Conservation (phyloP, 2,888 invertebrate genomes). For the Dicranocentrus wangi region DNA sequence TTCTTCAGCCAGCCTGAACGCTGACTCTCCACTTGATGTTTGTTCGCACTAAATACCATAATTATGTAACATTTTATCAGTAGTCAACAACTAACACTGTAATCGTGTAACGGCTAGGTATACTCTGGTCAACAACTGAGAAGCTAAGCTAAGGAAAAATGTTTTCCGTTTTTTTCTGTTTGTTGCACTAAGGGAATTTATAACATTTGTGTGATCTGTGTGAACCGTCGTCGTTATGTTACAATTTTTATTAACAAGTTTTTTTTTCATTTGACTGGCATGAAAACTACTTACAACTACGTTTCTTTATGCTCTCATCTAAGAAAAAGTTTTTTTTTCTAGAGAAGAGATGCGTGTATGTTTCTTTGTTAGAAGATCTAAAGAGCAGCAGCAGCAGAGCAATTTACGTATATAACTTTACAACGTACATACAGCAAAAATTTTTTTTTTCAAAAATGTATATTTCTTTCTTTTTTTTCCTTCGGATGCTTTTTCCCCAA, state of each 20-base stretch:
- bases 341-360: too few relatives aligned
- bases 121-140: constrained; percentile 19
- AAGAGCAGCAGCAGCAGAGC: too few relatives aligned
- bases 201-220: background rate
- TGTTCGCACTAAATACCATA: too few relatives aligned
- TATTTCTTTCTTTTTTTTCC: constrained; percentile 4
- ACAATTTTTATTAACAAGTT: too few relatives aligned
- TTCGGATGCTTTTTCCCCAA: constrained; percentile 25
- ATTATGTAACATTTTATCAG: constrained; percentile 12
- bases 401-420: too few relatives aligned
- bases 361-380: too few relatives aligned
- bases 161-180: background rate
- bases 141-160: constrained; percentile 27
- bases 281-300: too few relatives aligned
- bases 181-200: background rate
- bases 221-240: too few relatives aligned
- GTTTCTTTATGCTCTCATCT: too few relatives aligned
- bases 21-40: background rate
- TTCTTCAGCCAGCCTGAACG: background rate
- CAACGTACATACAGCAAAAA: too few relatives aligned
- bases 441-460: background rate
- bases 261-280: too few relatives aligned
- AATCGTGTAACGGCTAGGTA: constrained; percentile 12
- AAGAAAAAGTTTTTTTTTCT: too few relatives aligned
- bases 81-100: constrained; percentile 37